Evolutionary conservation across 2,888 invertebrate species (phyloP).

Genomic region (Bellardia bayeri): DNA sequence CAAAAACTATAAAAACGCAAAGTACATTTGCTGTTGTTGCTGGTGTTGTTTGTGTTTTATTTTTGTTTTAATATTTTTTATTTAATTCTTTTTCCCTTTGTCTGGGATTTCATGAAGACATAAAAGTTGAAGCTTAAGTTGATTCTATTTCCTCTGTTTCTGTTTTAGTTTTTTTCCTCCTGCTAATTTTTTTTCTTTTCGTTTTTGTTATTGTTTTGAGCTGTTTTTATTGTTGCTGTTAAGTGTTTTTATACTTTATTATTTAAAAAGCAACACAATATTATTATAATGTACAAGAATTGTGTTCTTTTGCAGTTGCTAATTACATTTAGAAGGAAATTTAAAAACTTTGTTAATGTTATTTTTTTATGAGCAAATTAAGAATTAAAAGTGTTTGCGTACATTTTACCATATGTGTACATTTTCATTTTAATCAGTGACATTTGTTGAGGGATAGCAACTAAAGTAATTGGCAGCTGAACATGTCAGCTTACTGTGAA

Average conservation of each 20-base stretch:
- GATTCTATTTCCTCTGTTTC: slow-evolving; percentile 55
- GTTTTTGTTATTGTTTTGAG: slow-evolving; percentile 35
- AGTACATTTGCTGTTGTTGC: slow-evolving; percentile 8
- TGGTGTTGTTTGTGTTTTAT: slow-evolving; percentile 7
- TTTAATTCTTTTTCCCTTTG: slow-evolving; percentile 47
- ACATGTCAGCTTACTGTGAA: not conserved
- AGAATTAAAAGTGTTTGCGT: slow-evolving; percentile 1
- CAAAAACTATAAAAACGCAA: slow-evolving; percentile 26
- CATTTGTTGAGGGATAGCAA: not conserved
- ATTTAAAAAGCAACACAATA: slow-evolving; percentile 35
- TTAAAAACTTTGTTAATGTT: slow-evolving; percentile 39
- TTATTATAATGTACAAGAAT: slow-evolving; percentile 20
- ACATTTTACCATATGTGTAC: not conserved
- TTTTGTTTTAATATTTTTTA: slow-evolving; percentile 9
- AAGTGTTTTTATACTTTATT: slow-evolving; percentile 65
- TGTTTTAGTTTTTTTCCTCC: not conserved
- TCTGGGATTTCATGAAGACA: slow-evolving; percentile 69
- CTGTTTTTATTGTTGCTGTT: slow-evolving; percentile 58
- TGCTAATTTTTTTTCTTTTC: not conserved
- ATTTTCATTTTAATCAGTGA: not conserved
- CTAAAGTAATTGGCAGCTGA: not conserved
- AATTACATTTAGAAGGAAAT: slow-evolving; percentile 45
- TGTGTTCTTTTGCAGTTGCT: slow-evolving; percentile 22
- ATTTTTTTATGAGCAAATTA: not conserved
- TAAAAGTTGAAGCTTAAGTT: slow-evolving; percentile 69